phyloP scores from a whole-genome alignment of 1,140 invertebrate genomes.

The Panagrolaimus sp. region DNA sequence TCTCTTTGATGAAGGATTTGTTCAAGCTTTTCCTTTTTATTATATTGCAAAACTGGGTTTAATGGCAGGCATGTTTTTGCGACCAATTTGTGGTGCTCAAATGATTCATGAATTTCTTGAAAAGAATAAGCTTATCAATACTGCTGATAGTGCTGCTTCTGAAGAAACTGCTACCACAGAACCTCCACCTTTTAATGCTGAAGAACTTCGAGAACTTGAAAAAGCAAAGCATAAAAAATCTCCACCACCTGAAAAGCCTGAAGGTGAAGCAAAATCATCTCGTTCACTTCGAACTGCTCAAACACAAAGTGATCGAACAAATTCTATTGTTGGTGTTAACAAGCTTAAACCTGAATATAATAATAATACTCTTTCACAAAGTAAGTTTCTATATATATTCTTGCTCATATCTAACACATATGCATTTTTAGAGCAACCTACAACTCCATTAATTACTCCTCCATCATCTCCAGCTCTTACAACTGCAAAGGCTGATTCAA shows the following conservation, averaged over 20 bases:
- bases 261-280: too few relatives aligned
- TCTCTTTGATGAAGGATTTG: slow-evolving; percentile 22
- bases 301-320: too few relatives aligned
- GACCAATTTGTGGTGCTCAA: slow-evolving; percentile 21
- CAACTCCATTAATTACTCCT: too few relatives aligned
- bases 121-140: neutral
- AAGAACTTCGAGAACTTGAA: slow-evolving; percentile 1
- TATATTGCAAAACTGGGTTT: slow-evolving; percentile 36
- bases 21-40: slow-evolving; percentile 31
- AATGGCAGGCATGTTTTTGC: slow-evolving; percentile 27
- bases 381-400: too few relatives aligned
- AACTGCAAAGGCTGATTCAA: too few relatives aligned
- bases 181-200: slow-evolving; percentile 8
- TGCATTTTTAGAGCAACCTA: too few relatives aligned
- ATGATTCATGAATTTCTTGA: slow-evolving; percentile 27
- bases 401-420: too few relatives aligned
- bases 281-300: too few relatives aligned
- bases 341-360: too few relatives aligned
- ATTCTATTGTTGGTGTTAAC: too few relatives aligned
- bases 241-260: slow-evolving; percentile 27
- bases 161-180: neutral
- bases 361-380: too few relatives aligned
- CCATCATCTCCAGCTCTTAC: too few relatives aligned
- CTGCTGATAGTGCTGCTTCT: neutral
- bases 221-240: neutral